Evolutionary conservation across 2,888 invertebrate genomes (phyloP).

Genomic region (Adelphocoris suturalis): DNA sequence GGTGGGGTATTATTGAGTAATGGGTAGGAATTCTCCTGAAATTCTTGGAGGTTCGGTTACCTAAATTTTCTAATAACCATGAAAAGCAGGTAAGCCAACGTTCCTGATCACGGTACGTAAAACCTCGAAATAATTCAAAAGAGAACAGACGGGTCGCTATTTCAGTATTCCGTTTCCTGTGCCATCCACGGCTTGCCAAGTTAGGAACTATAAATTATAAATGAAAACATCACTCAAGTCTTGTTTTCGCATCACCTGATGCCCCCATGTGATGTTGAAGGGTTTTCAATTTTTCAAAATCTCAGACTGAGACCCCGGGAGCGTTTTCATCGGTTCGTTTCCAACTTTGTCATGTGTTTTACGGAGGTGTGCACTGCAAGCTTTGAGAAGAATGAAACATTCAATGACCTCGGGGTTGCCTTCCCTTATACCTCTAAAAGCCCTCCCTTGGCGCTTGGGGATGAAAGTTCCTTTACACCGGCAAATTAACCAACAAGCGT

Average conservation of each 20-base stretch:
- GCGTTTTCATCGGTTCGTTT: conserved; percentile 42
- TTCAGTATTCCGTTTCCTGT: conserved; percentile 14
- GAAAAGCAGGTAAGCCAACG: not conserved
- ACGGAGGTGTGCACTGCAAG: conserved; percentile 18
- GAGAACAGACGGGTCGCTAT: not conserved
- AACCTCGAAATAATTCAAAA: not conserved
- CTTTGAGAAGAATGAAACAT: conserved; percentile 39
- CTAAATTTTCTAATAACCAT: too few species aligned
- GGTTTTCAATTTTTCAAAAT: conserved; percentile 34
- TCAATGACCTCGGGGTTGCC: not conserved
- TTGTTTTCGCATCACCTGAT: conserved; percentile 21
- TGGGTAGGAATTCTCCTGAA: too few species aligned
- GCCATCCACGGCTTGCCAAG: not conserved
- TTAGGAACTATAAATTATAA: conserved; percentile 16
- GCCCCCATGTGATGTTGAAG: conserved; percentile 12
- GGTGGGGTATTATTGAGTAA: too few species aligned
- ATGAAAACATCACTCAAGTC: conserved; percentile 20
- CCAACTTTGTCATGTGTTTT: conserved; percentile 31
- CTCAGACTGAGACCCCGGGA: not conserved
- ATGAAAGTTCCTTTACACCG: conserved; percentile 30
- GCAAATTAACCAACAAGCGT: conserved; percentile 2
- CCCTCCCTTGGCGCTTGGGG: not conserved
- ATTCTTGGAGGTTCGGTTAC: too few species aligned
- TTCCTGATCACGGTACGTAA: not conserved
- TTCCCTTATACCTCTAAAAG: not conserved